Conservation (phyloP, 2,797 vertebrate genomes). For the Acipenser oxyrinchus region DNA sequence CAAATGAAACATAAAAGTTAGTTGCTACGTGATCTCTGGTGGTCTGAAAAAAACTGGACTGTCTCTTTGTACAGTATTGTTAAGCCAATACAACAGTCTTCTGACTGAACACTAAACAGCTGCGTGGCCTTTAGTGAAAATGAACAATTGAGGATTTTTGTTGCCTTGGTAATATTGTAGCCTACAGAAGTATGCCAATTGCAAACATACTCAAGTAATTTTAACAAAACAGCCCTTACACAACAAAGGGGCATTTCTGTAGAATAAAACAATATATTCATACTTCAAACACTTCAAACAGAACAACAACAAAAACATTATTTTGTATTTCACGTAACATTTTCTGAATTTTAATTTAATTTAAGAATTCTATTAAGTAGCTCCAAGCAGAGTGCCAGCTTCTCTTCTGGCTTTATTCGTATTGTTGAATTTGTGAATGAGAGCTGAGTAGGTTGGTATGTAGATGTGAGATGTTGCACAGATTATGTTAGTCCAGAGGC, state of each 20-base stretch:
- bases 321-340: slow-evolving; percentile 54
- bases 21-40: no score
- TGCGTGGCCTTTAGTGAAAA: slow-evolving; percentile 55
- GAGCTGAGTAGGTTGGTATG: slow-evolving; percentile 57
- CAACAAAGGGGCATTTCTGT: slow-evolving; percentile 69
- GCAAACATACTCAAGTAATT: slow-evolving; percentile 58
- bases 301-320: slow-evolving; percentile 64
- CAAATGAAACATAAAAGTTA: no score
- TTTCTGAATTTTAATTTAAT: slow-evolving; percentile 17
- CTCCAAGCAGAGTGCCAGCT: background rate
- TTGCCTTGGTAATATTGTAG: slow-evolving; percentile 50
- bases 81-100: slow-evolving; percentile 34
- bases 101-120: slow-evolving; percentile 46
- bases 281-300: slow-evolving; percentile 77
- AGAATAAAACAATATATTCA: slow-evolving; percentile 68
- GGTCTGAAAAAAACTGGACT: slow-evolving; percentile 16
- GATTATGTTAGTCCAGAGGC: slow-evolving; percentile 63
- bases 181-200: slow-evolving; percentile 60
- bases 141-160: slow-evolving; percentile 57
- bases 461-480: slow-evolving; percentile 57
- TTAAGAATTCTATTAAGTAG: slow-evolving; percentile 17
- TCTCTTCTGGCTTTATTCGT: slow-evolving; percentile 24
- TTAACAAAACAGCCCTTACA: slow-evolving; percentile 66
- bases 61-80: slow-evolving; percentile 26
- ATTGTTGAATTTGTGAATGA: slow-evolving; percentile 64